Base-by-base conservation (phyloP, 2,797 vertebrate genomes). In the Siniperca scherzeri region DNA sequence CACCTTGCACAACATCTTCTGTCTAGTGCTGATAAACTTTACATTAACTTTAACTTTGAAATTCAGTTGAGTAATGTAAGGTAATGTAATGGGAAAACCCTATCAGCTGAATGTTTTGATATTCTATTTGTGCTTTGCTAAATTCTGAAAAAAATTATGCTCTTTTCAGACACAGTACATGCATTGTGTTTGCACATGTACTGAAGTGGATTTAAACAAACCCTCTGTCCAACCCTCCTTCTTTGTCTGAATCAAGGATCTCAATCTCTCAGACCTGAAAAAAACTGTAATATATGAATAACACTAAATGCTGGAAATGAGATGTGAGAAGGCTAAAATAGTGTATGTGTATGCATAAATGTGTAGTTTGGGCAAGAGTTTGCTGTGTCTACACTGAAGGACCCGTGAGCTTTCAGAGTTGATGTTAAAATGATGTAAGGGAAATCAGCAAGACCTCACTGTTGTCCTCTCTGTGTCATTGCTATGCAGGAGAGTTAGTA, bases 401-500 rank as follows among this genome's bases (percentile, higher is more conserved):
- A 75, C 72, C 27, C 83, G 69, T 11, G 56, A 52, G 5, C 48
- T 33, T 67, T 82, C 40, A 44, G 67, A 70, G 59, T 42, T 22
- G 27, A 67, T 67, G 65, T 60, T 74, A 36, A 83, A 42, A 83
- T 40, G 1, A 55, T 82, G 81, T 82, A 21, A 78, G 74, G 65
- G 72, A 82, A 85, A 86, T 82, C 70, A 81, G 60, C 8, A 12
- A 79, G 74, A 70, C 61, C 62, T 77, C 72, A 68, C 70, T 69
- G 73, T 60, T 83, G 36, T 84, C 73, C 68, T 76, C 59, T 77
- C 38, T 65, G 74, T 88, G 82, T 92, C 89, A 92, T 92, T 92
- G 83, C 87, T 93, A 91, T 94, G 90, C 88, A 90, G 64, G 76
- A 83, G 80, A 81, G 84, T 80, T 75, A 60, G 84, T 66, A 59